A percentile compares a stretch with the other conserved stretches of the same genome.
Conservation (phyloP, 2,888 invertebrate genomes). For the Chouioia cunea region DNA sequence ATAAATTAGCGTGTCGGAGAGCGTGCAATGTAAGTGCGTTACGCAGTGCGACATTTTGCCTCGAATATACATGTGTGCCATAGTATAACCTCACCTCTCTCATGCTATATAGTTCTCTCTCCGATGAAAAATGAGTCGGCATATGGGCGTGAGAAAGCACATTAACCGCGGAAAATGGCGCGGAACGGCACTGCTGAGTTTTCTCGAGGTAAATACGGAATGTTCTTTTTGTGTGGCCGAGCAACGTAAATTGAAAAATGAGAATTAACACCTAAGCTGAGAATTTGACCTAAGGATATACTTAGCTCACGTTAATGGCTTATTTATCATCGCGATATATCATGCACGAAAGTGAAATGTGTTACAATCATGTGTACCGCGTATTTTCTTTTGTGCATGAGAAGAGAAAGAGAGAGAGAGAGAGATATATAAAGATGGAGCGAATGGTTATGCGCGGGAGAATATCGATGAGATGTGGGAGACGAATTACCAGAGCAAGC, state of each 20-base stretch:
- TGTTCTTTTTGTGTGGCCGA: not conserved
- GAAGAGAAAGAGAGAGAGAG: not conserved
- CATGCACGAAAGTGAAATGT: no score
- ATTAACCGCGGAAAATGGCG: constrained; percentile 29
- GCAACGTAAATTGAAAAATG: constrained; percentile 32
- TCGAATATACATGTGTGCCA: not conserved
- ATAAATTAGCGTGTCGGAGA: constrained; percentile 1
- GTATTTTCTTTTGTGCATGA: not conserved
- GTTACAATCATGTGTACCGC: not conserved
- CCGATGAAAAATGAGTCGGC: constrained; percentile 31
- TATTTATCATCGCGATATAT: no score
- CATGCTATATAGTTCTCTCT: not conserved
- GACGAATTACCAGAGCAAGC: constrained; percentile 13
- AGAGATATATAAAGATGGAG: not conserved
- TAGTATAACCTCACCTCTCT: not conserved
- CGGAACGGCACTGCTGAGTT: not conserved
- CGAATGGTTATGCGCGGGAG: not conserved
- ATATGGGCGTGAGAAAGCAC: not conserved
- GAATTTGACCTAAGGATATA: no score
- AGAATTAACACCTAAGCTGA: not conserved
- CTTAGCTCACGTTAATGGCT: no score
- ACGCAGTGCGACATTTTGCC: constrained; percentile 13
- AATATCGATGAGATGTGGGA: constrained; percentile 27
- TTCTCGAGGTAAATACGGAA: no score
- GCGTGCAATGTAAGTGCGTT: constrained; percentile 17